phyloP scores from a whole-genome alignment of 1,140 invertebrate genomes.

The Drosophila athabasca region DNA sequence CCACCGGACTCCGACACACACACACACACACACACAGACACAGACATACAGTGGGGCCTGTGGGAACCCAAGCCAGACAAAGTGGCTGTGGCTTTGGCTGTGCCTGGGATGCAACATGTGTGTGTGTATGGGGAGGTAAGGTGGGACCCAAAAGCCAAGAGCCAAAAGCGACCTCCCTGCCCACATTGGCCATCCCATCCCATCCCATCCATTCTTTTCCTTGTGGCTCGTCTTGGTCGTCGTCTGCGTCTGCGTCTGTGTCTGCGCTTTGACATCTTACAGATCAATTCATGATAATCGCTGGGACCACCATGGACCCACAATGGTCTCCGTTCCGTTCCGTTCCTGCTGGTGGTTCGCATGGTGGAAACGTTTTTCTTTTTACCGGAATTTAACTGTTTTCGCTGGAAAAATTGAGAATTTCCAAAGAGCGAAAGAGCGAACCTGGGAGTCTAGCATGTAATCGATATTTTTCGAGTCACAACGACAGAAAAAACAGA shows the following conservation, averaged over 20 bases:
- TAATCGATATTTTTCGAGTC: conserved; percentile 82
- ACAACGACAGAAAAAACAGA: conserved; percentile 58
- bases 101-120: conserved; percentile 5
- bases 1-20: conserved; percentile 45
- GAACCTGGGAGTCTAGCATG: conserved; percentile 64
- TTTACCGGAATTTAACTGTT: conserved; percentile 82
- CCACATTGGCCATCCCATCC: too few relatives aligned
- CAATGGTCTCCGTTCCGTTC: conserved; percentile 24
- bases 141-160: conserved; percentile 34
- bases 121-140: conserved; percentile 43
- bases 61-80: conserved; percentile 51
- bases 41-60: conserved; percentile 21
- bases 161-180: too few relatives aligned
- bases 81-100: conserved; percentile 49
- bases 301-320: conserved; percentile 78
- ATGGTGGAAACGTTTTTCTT: conserved; percentile 71
- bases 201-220: conserved; percentile 29
- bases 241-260: neutral
- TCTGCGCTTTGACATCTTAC: conserved; percentile 82
- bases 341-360: conserved; percentile 45
- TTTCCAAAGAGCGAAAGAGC: conserved; percentile 55
- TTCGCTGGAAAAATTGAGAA: conserved; percentile 75
- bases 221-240: conserved; percentile 23
- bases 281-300: conserved; percentile 83
- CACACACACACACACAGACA: conserved; percentile 53